phyloP scores from a whole-genome alignment of 2,888 invertebrate genomes.

The Diploptera punctata region DNA sequence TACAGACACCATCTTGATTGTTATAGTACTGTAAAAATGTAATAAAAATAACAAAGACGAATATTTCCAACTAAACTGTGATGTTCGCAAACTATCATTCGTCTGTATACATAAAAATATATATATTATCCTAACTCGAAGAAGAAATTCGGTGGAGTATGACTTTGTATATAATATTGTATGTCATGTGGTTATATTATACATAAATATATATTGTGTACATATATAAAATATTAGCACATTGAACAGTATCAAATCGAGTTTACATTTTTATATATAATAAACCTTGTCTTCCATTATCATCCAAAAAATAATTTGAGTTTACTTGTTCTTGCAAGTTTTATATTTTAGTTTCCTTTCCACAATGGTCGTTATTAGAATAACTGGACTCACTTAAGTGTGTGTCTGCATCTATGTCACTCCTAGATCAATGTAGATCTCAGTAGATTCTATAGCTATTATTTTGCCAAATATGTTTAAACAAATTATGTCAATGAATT shows the following conservation, averaged over 20 bases:
- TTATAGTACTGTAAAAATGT: constrained; percentile 18
- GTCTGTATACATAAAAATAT: constrained; percentile 6
- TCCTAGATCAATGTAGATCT: too few species aligned
- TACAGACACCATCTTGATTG: constrained; percentile 11
- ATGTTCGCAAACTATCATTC: constrained; percentile 40
- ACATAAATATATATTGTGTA: constrained; percentile 44
- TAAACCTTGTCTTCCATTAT: too few species aligned
- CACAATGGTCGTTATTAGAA: too few species aligned
- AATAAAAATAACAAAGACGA: constrained; percentile 18
- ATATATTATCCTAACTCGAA: not conserved
- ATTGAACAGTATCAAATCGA: constrained; percentile 25
- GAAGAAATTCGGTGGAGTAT: not conserved
- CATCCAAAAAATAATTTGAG: too few species aligned
- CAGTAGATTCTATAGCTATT: too few species aligned
- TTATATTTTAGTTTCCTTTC: too few species aligned
- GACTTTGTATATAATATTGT: constrained; percentile 39
- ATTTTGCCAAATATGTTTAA: too few species aligned
- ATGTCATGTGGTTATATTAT: constrained; percentile 42
- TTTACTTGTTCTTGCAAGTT: too few species aligned
- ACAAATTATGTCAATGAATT: too few species aligned
- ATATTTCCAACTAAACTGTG: constrained; percentile 40
- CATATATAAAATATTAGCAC: constrained; percentile 39
- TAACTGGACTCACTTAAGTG: too few species aligned
- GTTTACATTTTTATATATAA: too few species aligned
- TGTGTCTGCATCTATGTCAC: too few species aligned